phyloP scores from a whole-genome alignment of 2,797 vertebrate species.

The Molossus molossus region DNA sequence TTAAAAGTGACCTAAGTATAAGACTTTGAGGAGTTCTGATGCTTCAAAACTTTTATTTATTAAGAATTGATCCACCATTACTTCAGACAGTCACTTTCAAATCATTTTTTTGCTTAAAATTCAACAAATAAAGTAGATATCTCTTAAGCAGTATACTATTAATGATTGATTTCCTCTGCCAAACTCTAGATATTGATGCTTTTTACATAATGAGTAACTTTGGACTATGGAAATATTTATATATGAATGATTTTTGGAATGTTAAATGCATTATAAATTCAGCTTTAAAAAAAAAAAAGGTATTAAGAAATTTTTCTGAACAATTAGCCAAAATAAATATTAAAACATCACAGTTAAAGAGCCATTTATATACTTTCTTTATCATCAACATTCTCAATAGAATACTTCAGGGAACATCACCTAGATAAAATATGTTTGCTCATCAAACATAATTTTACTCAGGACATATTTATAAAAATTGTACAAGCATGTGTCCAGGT shows the following conservation, averaged over 20 bases:
- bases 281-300: not conserved
- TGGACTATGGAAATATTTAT: not conserved
- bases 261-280: not conserved
- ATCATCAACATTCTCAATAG: not conserved
- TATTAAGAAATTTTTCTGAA: not conserved
- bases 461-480: not conserved
- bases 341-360: not conserved
- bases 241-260: not conserved
- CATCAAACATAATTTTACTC: not conserved
- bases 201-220: not conserved
- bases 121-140: not conserved
- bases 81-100: not conserved
- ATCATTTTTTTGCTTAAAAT: not conserved
- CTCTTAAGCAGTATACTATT: not conserved
- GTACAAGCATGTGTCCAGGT: not conserved
- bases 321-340: not conserved
- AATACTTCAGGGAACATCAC: not conserved
- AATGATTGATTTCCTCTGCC: not conserved
- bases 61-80: not conserved
- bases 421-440: not conserved
- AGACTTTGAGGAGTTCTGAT: not conserved
- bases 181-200: constrained; percentile 26
- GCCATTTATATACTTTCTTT: not conserved
- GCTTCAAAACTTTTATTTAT: not conserved
- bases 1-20: not conserved